These are phyloP conservation scores for Euleptes europaea DNA, from an alignment of 2,113 vertebrate genomes.

Conservation along the genomic window DNA sequence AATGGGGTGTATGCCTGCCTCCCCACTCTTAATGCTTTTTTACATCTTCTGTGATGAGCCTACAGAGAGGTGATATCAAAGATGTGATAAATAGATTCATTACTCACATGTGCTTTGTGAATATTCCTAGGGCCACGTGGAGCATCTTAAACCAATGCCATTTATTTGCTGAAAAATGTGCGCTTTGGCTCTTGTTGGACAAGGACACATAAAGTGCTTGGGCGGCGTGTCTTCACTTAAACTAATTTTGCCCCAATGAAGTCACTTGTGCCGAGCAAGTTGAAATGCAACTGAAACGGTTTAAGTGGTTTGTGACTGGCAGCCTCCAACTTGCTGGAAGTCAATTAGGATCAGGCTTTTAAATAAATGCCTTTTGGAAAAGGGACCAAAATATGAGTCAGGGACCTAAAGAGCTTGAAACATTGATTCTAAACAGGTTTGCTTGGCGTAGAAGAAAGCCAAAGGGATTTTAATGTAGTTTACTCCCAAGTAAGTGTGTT, in stretches of 20 bases:
- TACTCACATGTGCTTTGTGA: not conserved
- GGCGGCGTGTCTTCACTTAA: not conserved
- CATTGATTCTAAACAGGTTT: not conserved
- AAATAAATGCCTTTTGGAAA: not conserved
- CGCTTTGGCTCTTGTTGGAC: not conserved
- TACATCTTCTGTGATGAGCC: not conserved
- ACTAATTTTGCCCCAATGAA: not conserved
- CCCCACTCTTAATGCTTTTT: not conserved
- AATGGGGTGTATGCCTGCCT: not conserved
- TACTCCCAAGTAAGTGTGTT: not conserved
- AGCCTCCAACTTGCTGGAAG: not conserved
- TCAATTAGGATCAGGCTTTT: not conserved
- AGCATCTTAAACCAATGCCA: not conserved
- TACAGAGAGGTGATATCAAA: not conserved
- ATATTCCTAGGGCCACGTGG: no score
- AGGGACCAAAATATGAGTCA: not conserved
- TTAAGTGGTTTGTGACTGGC: slow-evolving; percentile 3
- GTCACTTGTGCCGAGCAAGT: not conserved
- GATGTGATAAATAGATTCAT: not conserved
- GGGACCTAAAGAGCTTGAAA: not conserved
- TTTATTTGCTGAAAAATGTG: not conserved
- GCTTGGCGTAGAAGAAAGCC: not conserved
- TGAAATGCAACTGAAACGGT: not conserved
- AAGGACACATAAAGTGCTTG: not conserved
- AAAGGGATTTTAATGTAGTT: not conserved